Conservation (phyloP, 2,113 vertebrate genomes). For the Amia ocellicauda region DNA sequence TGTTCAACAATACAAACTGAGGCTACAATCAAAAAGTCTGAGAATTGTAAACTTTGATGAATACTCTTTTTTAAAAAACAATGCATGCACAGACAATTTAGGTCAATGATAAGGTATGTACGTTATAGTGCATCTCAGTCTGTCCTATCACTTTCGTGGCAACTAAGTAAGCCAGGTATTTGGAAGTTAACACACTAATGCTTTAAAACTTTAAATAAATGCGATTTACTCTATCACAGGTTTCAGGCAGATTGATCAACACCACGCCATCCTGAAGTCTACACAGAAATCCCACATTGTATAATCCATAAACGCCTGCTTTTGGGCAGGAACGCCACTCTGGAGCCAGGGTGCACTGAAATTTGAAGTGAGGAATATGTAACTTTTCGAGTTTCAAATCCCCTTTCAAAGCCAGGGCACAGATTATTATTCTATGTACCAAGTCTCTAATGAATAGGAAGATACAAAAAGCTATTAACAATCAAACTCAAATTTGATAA, state of each 20-base stretch:
- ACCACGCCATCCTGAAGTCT: neutral
- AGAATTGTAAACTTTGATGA: no score
- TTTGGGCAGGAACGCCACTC: neutral
- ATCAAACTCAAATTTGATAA: no score
- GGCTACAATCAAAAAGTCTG: no score
- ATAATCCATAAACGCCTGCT: conserved; percentile 5
- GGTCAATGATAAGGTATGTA: no score
- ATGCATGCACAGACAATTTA: no score
- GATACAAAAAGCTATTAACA: neutral
- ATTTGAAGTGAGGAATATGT: conserved; percentile 6
- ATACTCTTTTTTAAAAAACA: no score
- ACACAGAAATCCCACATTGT: neutral
- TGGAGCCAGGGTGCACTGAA: neutral
- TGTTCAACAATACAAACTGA: no score
- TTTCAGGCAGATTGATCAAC: conserved; percentile 37
- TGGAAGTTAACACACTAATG: conserved; percentile 7
- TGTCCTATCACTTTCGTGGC: conserved; percentile 3
- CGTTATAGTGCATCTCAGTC: neutral
- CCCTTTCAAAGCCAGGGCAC: neutral
- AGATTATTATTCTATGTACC: neutral
- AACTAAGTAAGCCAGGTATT: conserved; percentile 12
- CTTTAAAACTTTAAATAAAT: conserved; percentile 32
- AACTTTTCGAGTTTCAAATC: neutral
- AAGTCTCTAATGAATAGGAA: neutral
- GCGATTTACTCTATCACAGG: conserved; percentile 28